phyloP scores from a whole-genome alignment of 2,888 invertebrate species.

The Idaea aversata region DNA sequence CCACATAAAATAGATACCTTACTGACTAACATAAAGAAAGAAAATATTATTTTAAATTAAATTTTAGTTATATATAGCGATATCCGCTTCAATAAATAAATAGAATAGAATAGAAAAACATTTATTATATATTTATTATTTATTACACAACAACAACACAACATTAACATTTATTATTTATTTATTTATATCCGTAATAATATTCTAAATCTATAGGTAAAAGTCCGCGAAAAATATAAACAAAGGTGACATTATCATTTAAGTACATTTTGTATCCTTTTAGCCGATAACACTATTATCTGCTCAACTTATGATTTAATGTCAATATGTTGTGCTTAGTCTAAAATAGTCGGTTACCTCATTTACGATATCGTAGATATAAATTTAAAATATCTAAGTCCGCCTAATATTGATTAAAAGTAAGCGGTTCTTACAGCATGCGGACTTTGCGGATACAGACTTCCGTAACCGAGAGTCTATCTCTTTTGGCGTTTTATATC shows the following conservation, averaged over 20 bases:
- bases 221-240: background rate
- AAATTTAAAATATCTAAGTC: background rate
- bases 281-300: background rate
- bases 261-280: background rate
- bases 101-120: too few relatives aligned
- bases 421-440: background rate
- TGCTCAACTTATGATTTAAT: background rate
- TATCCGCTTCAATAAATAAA: too few relatives aligned
- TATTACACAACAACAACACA: too few relatives aligned
- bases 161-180: too few relatives aligned
- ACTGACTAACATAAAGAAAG: too few relatives aligned
- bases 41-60: too few relatives aligned
- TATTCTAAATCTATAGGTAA: background rate
- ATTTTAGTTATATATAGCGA: too few relatives aligned
- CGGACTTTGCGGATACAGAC: too few relatives aligned
- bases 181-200: background rate
- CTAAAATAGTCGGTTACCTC: background rate
- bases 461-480: too few relatives aligned
- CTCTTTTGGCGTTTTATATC: too few relatives aligned
- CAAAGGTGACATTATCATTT: background rate
- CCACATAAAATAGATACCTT: too few relatives aligned
- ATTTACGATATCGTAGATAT: background rate
- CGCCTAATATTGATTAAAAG: background rate
- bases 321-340: background rate
- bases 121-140: too few relatives aligned